phyloP scores from a whole-genome alignment of 2,888 invertebrate genomes.

The Philonicus albiceps region DNA sequence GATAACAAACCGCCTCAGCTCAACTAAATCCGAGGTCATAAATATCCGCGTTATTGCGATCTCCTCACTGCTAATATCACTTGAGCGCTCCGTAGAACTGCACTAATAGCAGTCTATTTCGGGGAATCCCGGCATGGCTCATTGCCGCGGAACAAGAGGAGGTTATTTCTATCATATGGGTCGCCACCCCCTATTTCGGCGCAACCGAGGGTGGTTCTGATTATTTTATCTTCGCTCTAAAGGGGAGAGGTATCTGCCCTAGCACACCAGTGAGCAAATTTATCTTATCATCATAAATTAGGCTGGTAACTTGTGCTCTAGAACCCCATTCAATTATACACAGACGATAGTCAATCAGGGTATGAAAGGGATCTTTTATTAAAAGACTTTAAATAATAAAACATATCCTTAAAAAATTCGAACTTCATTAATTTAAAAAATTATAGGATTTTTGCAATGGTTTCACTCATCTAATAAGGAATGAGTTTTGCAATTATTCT shows the following conservation, averaged over 20 bases:
- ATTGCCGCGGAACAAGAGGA: conserved; percentile 31
- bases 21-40: conserved; percentile 20
- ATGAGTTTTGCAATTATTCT: too few relatives aligned
- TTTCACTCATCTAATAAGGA: too few relatives aligned
- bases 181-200: background rate
- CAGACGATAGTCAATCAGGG: background rate
- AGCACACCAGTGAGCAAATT: conserved; percentile 13
- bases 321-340: background rate
- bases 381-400: too few relatives aligned
- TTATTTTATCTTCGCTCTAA: background rate
- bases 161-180: conserved; percentile 22
- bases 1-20: conserved; percentile 2
- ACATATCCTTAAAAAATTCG: too few relatives aligned
- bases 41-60: conserved; percentile 31
- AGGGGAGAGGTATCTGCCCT: background rate
- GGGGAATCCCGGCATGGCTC: background rate
- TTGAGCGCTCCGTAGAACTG: background rate
- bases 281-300: conserved; percentile 35
- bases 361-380: background rate
- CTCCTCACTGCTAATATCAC: background rate
- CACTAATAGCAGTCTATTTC: conserved; percentile 22
- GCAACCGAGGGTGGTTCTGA: conserved; percentile 6
- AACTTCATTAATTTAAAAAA: too few relatives aligned
- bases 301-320: background rate
- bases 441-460: too few relatives aligned